A percentile compares a stretch with the other conserved stretches of the same genome.
Conservation (phyloP, 1,140 invertebrate genomes). For the Lepidotrigona ventralis region DNA sequence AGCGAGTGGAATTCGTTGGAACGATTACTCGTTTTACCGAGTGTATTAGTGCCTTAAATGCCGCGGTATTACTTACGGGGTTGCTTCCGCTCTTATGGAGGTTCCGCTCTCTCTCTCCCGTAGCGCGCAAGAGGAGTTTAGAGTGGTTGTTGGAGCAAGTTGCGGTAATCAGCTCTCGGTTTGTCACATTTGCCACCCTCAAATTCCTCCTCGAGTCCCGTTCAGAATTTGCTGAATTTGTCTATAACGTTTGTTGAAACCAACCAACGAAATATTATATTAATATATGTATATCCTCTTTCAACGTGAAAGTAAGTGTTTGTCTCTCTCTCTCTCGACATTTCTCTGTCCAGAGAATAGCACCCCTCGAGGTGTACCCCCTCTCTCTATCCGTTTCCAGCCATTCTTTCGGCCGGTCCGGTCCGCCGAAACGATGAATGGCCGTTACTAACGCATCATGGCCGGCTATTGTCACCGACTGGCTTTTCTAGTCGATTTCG, state of each 20-base stretch:
- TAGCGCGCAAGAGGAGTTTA: neutral
- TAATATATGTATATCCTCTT: too few species aligned
- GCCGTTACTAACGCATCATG: constrained; percentile 76
- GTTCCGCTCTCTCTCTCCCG: too few species aligned
- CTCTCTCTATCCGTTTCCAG: constrained; percentile 31
- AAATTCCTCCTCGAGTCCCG: too few species aligned
- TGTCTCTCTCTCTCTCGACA: neutral
- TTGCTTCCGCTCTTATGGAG: neutral
- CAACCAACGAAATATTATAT: too few species aligned
- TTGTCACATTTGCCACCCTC: neutral
- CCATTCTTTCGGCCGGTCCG: constrained; percentile 57
- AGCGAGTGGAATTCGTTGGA: neutral
- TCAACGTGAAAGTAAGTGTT: too few species aligned
- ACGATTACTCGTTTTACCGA: neutral
- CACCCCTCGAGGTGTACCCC: neutral
- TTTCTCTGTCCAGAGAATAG: neutral
- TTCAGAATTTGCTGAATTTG: too few species aligned
- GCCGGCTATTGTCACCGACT: constrained; percentile 72
- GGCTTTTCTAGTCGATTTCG: constrained; percentile 73
- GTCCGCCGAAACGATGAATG: constrained; percentile 62
- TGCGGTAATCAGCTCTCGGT: neutral
- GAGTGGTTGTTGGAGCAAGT: neutral
- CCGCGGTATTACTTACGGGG: neutral
- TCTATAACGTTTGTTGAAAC: too few species aligned
- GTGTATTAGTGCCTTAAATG: neutral